A percentile compares a stretch with the other conserved stretches of the same genome.
These are phyloP conservation scores for Acrobasis repandana DNA, from an alignment of 2,888 invertebrate genomes.

Conservation along the genomic window DNA sequence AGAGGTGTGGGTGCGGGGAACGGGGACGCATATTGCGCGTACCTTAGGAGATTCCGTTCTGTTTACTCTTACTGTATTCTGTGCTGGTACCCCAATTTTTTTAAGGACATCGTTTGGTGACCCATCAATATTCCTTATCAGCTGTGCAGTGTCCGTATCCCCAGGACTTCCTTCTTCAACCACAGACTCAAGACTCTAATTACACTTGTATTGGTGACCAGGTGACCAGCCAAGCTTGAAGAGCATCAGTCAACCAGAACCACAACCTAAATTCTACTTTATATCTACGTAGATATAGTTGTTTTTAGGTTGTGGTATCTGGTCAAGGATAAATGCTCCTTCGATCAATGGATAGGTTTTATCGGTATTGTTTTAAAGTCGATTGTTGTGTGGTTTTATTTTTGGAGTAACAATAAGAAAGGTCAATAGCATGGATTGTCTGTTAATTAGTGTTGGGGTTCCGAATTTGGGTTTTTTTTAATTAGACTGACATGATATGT, in stretches of 20 bases:
- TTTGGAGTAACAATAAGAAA: conserved; percentile 52
- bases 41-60: too few species aligned
- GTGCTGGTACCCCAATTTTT: too few species aligned
- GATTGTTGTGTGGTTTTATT: conserved; percentile 45
- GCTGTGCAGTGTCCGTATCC: conserved; percentile 28
- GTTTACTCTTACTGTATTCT: too few species aligned
- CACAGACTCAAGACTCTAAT: conserved; percentile 73
- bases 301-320: conserved; percentile 39
- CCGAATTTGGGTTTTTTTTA: conserved; percentile 73
- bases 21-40: too few species aligned
- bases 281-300: conserved; percentile 24
- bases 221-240: conserved; percentile 69
- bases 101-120: background rate
- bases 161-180: conserved; percentile 66
- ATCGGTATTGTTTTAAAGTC: conserved; percentile 52
- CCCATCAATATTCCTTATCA: conserved; percentile 30
- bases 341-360: conserved; percentile 59
- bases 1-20: too few species aligned
- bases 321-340: conserved; percentile 55
- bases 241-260: conserved; percentile 60
- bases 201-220: conserved; percentile 78
- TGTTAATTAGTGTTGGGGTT: conserved; percentile 18
- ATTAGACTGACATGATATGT: conserved; percentile 47
- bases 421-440: conserved; percentile 69
- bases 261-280: conserved; percentile 38